Base-by-base conservation (phyloP, 2,888 invertebrate genomes). In the Sceliomorpha sp. region DNA sequence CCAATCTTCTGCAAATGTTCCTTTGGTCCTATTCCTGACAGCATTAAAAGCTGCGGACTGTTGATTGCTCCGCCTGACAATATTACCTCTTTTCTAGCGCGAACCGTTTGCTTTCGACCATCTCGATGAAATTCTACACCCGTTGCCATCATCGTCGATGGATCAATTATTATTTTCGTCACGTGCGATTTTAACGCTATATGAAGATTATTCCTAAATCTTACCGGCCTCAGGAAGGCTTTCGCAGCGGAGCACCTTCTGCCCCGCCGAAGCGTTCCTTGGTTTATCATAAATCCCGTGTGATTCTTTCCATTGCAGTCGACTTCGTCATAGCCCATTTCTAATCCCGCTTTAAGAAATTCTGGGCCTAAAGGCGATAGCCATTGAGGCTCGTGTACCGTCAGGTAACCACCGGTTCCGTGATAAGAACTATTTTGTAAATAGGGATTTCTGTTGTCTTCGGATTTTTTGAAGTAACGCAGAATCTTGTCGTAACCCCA, bases 201-300 rank as follows among this genome's bases (percentile, higher is more conserved):
- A 14, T 71, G 73, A 2, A 88, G 67, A 66, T 89, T 89, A 12
- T 75, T 74, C 15, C 91, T 78, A n/a, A 89, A 74, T 37, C 93
- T 88, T 48, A 94, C 91, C 0, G 93, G 92, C 72, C 91, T 88
- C n/a, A 94, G 91, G 73, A 91, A 94, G 0, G 93, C 94, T 1
- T 82, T 85, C 77, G 93, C 93, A 0, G 90, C 89, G 14, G 93
- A 93, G 39, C 89, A 86, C 70, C 93, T 89, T 72, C 88, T 88
- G 1, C 93, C 93, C 76, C 92, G 86, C 44, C 89, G 88, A 0
- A 91, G 89, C 0, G 93, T 93, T 9, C 90, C 90, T 80, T 93
- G 93, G 10, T 90, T 80, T 26, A 92, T 87, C 82, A 91, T 92
- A 1, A 91, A 90, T 17, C 93, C 93, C 3, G 92, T 83, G 79